Percentiles rank a stretch among this genome's conserved stretches.
These are phyloP conservation scores for Ia io DNA, from an alignment of 2,113 vertebrate genomes.

Conservation along the genomic window DNA sequence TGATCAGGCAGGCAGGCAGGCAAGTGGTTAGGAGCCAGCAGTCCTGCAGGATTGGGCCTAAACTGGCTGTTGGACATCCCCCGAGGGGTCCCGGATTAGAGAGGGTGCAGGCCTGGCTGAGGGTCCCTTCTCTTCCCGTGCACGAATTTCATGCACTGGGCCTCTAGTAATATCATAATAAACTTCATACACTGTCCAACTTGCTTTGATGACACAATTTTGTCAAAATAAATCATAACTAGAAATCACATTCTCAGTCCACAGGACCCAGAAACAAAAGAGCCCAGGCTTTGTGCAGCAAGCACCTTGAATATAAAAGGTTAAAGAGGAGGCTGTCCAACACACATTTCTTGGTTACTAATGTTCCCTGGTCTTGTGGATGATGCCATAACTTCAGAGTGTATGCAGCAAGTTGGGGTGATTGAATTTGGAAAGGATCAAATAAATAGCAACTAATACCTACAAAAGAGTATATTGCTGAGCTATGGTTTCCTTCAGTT, in stretches of 20 bases:
- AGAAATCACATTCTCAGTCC: neutral
- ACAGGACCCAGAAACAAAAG: neutral
- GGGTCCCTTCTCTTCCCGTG: too few relatives aligned
- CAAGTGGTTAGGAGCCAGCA: too few relatives aligned
- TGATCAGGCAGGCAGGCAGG: too few relatives aligned
- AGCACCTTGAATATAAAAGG: constrained; percentile 1
- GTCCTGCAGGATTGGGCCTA: too few relatives aligned
- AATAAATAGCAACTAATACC: neutral
- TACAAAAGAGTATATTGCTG: neutral
- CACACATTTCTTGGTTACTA: neutral
- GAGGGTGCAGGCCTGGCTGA: too few relatives aligned
- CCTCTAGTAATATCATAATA: neutral
- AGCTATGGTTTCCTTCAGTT: neutral
- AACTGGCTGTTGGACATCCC: too few relatives aligned
- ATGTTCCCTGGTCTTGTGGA: neutral
- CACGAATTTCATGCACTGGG: too few relatives aligned
- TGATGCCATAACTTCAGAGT: neutral
- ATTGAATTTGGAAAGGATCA: neutral
- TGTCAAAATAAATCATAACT: neutral
- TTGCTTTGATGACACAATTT: constrained; percentile 11
- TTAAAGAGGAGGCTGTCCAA: neutral
- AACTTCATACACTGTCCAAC: neutral
- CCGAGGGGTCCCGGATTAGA: too few relatives aligned
- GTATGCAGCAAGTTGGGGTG: neutral
- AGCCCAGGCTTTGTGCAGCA: neutral